phyloP scores from a whole-genome alignment of 1,140 invertebrate genomes.

The Drosophila teissieri region DNA sequence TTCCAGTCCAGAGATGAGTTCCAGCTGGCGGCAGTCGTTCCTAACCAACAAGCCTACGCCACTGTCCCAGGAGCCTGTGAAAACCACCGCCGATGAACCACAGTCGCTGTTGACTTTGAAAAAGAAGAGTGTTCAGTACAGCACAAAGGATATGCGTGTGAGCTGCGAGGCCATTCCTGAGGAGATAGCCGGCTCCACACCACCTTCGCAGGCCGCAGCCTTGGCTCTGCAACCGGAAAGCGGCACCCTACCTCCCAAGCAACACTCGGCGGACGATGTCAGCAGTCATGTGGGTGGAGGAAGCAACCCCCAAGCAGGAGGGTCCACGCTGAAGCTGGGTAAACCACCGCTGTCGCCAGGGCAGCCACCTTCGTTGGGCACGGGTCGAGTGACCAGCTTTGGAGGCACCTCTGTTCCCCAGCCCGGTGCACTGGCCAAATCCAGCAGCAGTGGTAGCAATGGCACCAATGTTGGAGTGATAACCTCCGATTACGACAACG shows the following conservation, averaged over 20 bases:
- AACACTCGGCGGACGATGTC: conserved; percentile 83
- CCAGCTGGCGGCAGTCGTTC: conserved; percentile 91
- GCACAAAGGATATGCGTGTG: conserved; percentile 86
- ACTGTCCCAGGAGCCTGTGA: conserved; percentile 50
- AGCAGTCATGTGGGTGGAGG: conserved; percentile 40
- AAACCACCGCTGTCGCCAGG: conserved; percentile 75
- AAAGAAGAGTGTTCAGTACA: conserved; percentile 86
- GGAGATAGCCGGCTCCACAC: conserved; percentile 88
- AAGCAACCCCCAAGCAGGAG: conserved; percentile 39
- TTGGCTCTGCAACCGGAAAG: conserved; percentile 43
- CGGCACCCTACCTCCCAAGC: conserved; percentile 71
- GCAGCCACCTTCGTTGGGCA: conserved; percentile 13
- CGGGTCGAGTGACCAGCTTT: conserved; percentile 46
- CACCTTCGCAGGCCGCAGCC: conserved; percentile 39
- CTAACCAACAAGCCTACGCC: conserved; percentile 66
- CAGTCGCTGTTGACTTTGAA: conserved; percentile 84
- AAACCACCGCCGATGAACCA: conserved; percentile 82
- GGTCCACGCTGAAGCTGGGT: conserved; percentile 64
- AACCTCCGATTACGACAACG: conserved; percentile 52
- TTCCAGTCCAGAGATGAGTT: conserved; percentile 96
- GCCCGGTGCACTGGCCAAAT: conserved; percentile 85
- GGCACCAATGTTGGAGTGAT: conserved; percentile 79
- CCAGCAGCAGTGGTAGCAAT: conserved; percentile 85
- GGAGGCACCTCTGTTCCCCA: conserved; percentile 42
- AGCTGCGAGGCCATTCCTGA: conserved; percentile 96